Evolutionary conservation across 2,113 vertebrate species (phyloP).

Genomic region (Neotoma lepida): DNA sequence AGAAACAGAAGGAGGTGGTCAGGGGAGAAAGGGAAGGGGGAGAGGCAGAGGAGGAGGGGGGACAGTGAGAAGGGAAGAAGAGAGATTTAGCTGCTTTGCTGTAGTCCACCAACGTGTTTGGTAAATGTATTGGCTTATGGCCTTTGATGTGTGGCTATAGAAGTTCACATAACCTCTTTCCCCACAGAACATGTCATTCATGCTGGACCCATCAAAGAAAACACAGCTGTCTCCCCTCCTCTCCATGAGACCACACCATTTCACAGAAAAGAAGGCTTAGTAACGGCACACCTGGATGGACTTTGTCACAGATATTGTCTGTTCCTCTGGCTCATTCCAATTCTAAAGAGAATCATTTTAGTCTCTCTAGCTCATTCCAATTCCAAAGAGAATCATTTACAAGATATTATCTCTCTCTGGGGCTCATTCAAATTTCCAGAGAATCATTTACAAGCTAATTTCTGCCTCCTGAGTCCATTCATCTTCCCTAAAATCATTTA

Average conservation of each 20-base stretch:
- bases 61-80: no score
- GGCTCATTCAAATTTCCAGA: slow-evolving; percentile 36
- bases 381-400: slow-evolving; percentile 44
- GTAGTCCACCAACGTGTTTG: neutral
- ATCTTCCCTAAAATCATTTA: slow-evolving; percentile 32
- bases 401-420: slow-evolving; percentile 41
- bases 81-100: neutral
- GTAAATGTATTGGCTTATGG: neutral
- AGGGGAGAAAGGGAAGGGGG: neutral
- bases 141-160: neutral
- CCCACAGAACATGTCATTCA: neutral
- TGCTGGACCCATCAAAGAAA: neutral
- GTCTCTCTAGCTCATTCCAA: slow-evolving; percentile 25
- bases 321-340: neutral
- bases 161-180: neutral
- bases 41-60: neutral
- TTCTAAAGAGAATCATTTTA: slow-evolving; percentile 45
- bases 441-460: slow-evolving; percentile 53
- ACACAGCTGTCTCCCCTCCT: neutral
- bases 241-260: neutral
- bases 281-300: neutral
- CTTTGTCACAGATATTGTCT: neutral
- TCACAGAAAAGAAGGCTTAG: neutral
- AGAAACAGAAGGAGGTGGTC: no score
- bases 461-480: neutral